A percentile compares a stretch with the other conserved stretches of the same genome.
phyloP scores from a whole-genome alignment of 1,140 invertebrate species.

The Cydia pomonella region DNA sequence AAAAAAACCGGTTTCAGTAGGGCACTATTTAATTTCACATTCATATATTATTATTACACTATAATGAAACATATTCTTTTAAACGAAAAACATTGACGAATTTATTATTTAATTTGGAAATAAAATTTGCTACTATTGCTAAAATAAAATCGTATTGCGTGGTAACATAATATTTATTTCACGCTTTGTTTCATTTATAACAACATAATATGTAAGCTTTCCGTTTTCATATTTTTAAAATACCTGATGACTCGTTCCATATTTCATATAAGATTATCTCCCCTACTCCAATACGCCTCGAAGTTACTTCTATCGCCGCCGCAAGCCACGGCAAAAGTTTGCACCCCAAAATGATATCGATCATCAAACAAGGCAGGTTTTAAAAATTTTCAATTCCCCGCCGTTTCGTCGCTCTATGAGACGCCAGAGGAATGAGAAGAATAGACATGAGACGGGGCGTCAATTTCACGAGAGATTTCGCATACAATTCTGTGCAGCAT shows the following conservation, averaged over 20 bases:
- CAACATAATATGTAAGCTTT: too few relatives aligned
- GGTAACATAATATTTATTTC: too few relatives aligned
- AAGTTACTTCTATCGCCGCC: neutral
- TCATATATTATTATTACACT: too few relatives aligned
- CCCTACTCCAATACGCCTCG: neutral
- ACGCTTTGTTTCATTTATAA: too few relatives aligned
- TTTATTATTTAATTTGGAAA: too few relatives aligned
- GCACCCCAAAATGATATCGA: constrained; percentile 1
- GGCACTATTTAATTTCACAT: too few relatives aligned
- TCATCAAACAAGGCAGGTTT: constrained; percentile 16
- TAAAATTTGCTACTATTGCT: too few relatives aligned
- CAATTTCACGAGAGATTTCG: constrained; percentile 74
- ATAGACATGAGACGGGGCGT: constrained; percentile 55
- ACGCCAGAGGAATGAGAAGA: constrained; percentile 42
- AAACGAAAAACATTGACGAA: too few relatives aligned
- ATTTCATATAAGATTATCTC: neutral
- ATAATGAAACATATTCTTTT: too few relatives aligned
- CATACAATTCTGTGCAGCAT: constrained; percentile 53
- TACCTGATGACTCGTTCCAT: neutral
- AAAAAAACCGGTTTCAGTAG: too few relatives aligned
- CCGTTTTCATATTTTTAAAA: neutral
- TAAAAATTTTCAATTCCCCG: constrained; percentile 50
- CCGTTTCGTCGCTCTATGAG: constrained; percentile 43
- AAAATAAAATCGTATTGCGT: too few relatives aligned
- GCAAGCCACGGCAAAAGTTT: neutral